Base-by-base conservation (phyloP, 2,888 invertebrate genomes). In the Sesia apiformis region DNA sequence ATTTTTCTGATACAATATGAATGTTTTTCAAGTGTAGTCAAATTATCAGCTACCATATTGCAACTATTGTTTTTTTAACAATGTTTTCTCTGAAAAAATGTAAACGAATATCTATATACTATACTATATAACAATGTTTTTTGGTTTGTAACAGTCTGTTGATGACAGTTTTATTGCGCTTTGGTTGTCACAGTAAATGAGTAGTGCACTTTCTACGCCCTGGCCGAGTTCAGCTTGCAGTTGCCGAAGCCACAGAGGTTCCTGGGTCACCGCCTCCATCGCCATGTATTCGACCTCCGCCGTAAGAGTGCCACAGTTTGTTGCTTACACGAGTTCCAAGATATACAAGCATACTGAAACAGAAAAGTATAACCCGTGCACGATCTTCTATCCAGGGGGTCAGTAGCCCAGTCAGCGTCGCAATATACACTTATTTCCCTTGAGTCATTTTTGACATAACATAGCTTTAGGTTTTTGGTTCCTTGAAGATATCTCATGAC, bases 391-490 rank as follows among this genome's bases (percentile, higher is more conserved):
- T 63, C 62, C 5, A 53, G 54, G 4, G n/a, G 39, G 40, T 57
- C 41, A 4, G 4, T 57, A 2, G 66, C 66, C 67, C 66, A 68
- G 23, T 69, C 67, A 3, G 68, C 52, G 52, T 69, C 69, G 53
- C 62, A 64, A 55, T 64, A 62, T 2, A 59, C 62, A 52, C 49
- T 3, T 4, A 56, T 65, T 3, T 53, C 38, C 39, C 50, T 54
- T 52, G 40, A 43, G 54, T 55, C 56, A 56, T 61, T 55, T 50
- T 58, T 58, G 53, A 53, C 57, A 52, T 61, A 60, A 4, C 38
- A 46, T 8, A 60, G 40, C 38, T 51, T 53, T n/a, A 39, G 7
- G 38, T 56, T 40, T 40, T 55, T 62, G 4, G 69, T 65, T 3
- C 53, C 62, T 52, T 66, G 61, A 52, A 59, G 51, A 52, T 57